Evolutionary conservation across 2,888 invertebrate species (phyloP), one percentile per base, ranked within the genome.

Genomic region (Incurvaria masculella): DNA sequence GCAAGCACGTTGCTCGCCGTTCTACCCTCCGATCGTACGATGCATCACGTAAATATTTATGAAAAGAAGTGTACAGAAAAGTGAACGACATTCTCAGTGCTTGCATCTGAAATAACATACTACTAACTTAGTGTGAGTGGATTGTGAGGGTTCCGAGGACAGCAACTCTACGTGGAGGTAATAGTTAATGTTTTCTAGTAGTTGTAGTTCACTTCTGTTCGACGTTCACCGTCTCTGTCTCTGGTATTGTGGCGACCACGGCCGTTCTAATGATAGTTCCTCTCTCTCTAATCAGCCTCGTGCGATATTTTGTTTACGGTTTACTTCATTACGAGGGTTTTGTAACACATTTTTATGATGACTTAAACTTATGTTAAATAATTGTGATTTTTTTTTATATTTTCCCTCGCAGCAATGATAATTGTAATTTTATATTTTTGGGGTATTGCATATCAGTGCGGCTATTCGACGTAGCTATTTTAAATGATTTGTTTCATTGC

Each of bases 61-160:
- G 69, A 63, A 66, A 62, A 60, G 62, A n/a, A 64, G 71, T 71
- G 69, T 72, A 72, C 72, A 68, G 61, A 63, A 61, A 49, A 63
- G 74, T 74, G 74, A 33, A 33, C 33, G 3, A 46, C 69, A 63
- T 59, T 57, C 72, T 73, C 72, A 62, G 60, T 68, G 70, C 68
- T 71, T 62, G 69, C 65, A 64, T 58, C 55, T 62, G 60, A 64
- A 64, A 56, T 54, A 59, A 57, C 58, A 55, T 53, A 56, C 54
- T 59, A 57, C 63, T 65, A 68, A 61, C 57, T 23, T 10, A n/a
- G 33, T n/a, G 8, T 8, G 33, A 33, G 4, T 33, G 6, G 47
- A 55, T 59, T 56, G 60, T 56, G 53, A 59, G 55, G 55, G 58
- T 33, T 14, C 14, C 6, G 33, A 33, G 14, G 11, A 18, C 60